phyloP scores from a whole-genome alignment of 2,888 invertebrate genomes.

The Drosophila mulleri region DNA sequence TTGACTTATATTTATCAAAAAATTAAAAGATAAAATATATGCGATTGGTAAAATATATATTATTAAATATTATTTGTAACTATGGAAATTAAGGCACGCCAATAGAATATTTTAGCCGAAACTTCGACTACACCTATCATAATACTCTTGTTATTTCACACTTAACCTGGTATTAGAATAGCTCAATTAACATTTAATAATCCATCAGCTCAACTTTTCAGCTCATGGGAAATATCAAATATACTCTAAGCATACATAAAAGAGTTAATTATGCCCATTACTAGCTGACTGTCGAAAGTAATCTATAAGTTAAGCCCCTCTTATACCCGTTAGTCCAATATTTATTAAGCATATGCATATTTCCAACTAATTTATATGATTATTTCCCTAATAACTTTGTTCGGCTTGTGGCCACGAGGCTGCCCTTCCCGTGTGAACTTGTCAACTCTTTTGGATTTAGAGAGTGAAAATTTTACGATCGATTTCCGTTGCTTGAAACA shows the following conservation, averaged over 20 bases:
- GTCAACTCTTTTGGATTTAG: conserved; percentile 37
- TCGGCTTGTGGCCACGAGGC: not conserved
- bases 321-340: not conserved
- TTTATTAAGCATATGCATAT: not conserved
- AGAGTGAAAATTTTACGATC: conserved; percentile 63
- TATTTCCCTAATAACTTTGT: conserved; percentile 11
- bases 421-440: conserved; percentile 53
- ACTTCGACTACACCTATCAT: too few relatives aligned
- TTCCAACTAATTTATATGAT: conserved; percentile 1
- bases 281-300: not conserved
- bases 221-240: not conserved
- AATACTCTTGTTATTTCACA: too few relatives aligned
- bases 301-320: not conserved
- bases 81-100: too few relatives aligned
- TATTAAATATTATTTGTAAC: too few relatives aligned
- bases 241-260: not conserved
- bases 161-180: too few relatives aligned
- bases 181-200: not conserved
- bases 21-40: not conserved
- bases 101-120: too few relatives aligned
- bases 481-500: conserved; percentile 60
- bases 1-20: not conserved
- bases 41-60: too few relatives aligned
- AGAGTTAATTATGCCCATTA: not conserved
- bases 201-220: not conserved